Evolutionary conservation across 2,797 vertebrate species (phyloP).

Genomic region (Fistularia commersonii): DNA sequence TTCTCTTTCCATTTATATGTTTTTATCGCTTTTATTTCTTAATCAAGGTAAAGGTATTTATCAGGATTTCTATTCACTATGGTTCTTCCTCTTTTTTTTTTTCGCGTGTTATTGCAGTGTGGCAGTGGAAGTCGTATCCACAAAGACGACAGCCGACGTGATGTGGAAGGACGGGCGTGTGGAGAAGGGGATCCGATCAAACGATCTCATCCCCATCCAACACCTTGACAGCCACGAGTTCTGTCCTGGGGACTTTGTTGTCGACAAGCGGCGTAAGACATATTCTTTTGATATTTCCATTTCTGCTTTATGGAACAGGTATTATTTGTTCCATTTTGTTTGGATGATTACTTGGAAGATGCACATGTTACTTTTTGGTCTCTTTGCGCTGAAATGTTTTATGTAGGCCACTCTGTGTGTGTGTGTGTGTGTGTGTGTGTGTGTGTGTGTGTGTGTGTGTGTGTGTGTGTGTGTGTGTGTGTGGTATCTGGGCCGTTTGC

Average conservation of each 20-base stretch:
- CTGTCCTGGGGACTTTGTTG: conserved; percentile 95
- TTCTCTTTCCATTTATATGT: no score
- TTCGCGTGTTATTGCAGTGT: conserved; percentile 74
- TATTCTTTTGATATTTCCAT: background rate
- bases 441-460: no score
- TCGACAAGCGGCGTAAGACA: conserved; percentile 91
- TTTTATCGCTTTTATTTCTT: no score
- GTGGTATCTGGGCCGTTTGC: conserved; percentile 33
- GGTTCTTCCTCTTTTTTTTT: background rate
- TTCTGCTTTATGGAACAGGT: background rate
- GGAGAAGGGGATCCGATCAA: conserved; percentile 90
- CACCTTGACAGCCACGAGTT: conserved; percentile 98
- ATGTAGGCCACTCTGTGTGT: conserved; percentile 24
- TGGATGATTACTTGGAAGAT: no score
- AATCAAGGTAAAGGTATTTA: no score
- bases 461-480: no score
- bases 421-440: no score
- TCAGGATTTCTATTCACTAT: no score
- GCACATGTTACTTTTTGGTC: conserved; percentile 8
- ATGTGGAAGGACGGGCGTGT: conserved; percentile 97
- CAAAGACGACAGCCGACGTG: conserved; percentile 92
- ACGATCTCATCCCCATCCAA: conserved; percentile 93
- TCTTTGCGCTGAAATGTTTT: conserved; percentile 13
- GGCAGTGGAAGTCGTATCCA: conserved; percentile 95
- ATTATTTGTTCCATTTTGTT: background rate